Conservation (phyloP, 2,888 invertebrate genomes). For the Tortrix viridana region DNA sequence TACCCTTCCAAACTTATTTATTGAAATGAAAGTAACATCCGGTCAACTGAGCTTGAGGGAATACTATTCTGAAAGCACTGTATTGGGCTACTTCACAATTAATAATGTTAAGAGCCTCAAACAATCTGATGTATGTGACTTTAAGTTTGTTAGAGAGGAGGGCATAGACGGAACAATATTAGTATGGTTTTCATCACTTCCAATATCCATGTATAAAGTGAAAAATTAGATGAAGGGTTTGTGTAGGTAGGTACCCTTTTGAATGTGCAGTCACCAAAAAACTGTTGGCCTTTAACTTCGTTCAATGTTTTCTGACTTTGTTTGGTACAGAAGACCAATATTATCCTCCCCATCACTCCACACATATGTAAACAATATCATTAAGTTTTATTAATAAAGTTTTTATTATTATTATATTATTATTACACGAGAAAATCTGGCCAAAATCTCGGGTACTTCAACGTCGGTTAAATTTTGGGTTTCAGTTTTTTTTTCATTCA, state of each 20-base stretch:
- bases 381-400: too few species aligned
- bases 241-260: too few species aligned
- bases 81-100: not conserved
- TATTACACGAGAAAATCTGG: not conserved
- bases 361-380: too few species aligned
- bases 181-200: too few species aligned
- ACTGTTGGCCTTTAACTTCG: not conserved
- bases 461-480: conserved; percentile 7
- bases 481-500: not conserved
- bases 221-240: too few species aligned
- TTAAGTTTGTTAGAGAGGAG: too few species aligned
- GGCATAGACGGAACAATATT: too few species aligned
- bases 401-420: too few species aligned
- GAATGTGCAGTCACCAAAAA: conserved; percentile 13
- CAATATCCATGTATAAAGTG: too few species aligned
- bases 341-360: conserved; percentile 6
- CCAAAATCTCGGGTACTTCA: conserved; percentile 8
- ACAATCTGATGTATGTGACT: conserved; percentile 11
- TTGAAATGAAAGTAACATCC: conserved; percentile 11
- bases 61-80: conserved; percentile 1
- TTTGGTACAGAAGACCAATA: conserved; percentile 16
- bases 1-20: conserved; percentile 6
- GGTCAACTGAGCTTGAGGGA: conserved; percentile 9
- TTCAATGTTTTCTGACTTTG: not conserved
- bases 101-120: not conserved